These are phyloP conservation scores for Boleophthalmus pectinirostris DNA, from an alignment of 2,113 vertebrate genomes.

Conservation along the genomic window DNA sequence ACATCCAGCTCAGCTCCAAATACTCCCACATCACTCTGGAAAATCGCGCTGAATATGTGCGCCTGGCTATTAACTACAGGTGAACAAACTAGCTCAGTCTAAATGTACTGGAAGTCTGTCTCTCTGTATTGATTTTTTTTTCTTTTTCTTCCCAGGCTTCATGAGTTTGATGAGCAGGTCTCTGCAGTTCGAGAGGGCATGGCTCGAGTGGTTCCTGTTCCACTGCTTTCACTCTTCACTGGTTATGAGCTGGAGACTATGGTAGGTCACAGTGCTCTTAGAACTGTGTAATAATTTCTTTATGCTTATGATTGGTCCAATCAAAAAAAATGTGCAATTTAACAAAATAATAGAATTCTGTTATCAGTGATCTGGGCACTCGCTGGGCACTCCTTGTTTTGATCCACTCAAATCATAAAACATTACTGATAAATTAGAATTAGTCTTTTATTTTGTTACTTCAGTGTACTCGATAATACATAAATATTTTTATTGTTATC, in stretches of 20 bases:
- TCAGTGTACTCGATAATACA: too few relatives aligned
- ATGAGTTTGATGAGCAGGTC: slow-evolving; percentile 98
- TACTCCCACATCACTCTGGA: slow-evolving; percentile 94
- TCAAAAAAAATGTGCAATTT: too few relatives aligned
- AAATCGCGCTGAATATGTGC: slow-evolving; percentile 93
- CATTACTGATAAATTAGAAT: too few relatives aligned
- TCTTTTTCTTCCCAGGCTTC: slow-evolving; percentile 80
- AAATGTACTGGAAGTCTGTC: neutral
- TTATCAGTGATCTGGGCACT: too few relatives aligned
- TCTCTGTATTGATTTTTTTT: neutral
- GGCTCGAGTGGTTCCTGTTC: slow-evolving; percentile 95
- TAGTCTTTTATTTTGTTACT: too few relatives aligned
- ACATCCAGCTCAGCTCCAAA: slow-evolving; percentile 96
- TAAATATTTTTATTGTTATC: too few relatives aligned
- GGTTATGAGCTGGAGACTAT: slow-evolving; percentile 98
- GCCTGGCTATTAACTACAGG: slow-evolving; percentile 97
- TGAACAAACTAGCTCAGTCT: slow-evolving; percentile 48
- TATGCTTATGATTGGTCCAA: too few relatives aligned
- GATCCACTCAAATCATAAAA: too few relatives aligned
- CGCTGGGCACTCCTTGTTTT: too few relatives aligned
- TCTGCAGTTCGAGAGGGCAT: slow-evolving; percentile 96
- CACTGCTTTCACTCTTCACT: slow-evolving; percentile 94
- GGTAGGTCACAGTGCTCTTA: slow-evolving; percentile 71
- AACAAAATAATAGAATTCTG: too few relatives aligned
- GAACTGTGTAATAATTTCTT: too few relatives aligned